Percentiles rank a stretch among this genome's conserved stretches.
These are phyloP conservation scores for Lycaon pictus DNA, from an alignment of 2,113 vertebrate species.

Conservation along the genomic window DNA sequence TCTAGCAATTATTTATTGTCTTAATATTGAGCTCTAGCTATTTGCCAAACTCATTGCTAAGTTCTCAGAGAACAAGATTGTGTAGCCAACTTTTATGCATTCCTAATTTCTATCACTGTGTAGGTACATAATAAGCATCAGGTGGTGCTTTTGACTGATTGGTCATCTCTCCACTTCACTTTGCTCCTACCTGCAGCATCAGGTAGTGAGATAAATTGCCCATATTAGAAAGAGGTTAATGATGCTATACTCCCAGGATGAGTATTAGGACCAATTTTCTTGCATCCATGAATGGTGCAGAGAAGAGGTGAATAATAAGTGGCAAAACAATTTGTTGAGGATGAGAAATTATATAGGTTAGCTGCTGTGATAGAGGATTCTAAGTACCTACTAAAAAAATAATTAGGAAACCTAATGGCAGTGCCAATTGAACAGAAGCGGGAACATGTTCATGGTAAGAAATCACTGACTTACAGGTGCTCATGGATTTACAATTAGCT, in stretches of 20 bases:
- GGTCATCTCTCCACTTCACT: neutral
- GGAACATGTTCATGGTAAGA: neutral
- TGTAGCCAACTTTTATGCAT: neutral
- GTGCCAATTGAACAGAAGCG: neutral
- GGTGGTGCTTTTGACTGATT: neutral
- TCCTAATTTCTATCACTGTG: neutral
- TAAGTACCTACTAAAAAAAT: constrained; percentile 26
- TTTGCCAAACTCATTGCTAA: neutral
- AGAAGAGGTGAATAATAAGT: neutral
- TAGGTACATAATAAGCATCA: neutral
- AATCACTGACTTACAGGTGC: neutral
- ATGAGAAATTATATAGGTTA: neutral
- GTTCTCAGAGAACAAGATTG: neutral
- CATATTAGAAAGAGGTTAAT: neutral
- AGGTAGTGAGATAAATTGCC: neutral
- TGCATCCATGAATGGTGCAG: neutral
- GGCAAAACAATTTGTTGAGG: constrained; percentile 36
- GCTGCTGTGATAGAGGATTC: neutral
- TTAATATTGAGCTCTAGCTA: constrained; percentile 12
- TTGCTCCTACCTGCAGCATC: neutral
- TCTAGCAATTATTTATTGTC: neutral
- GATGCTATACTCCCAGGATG: neutral
- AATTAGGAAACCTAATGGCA: neutral
- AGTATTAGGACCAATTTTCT: constrained; percentile 37
- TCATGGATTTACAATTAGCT: neutral